Evolutionary conservation across 2,888 invertebrate genomes (phyloP), one percentile per base, ranked within the genome.

Genomic region (Nowickia ferox): DNA sequence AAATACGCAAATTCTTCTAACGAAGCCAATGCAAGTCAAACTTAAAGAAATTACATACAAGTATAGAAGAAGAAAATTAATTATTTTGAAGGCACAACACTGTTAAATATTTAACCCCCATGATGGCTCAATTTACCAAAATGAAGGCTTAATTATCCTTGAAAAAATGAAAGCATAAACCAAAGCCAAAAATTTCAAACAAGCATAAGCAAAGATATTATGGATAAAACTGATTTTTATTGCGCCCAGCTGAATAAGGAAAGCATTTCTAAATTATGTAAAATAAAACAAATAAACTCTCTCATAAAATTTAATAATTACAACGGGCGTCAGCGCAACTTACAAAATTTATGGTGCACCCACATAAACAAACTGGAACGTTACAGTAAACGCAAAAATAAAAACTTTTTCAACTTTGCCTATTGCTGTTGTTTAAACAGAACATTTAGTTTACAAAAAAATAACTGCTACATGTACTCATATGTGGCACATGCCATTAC

Each of bases 401-500:
- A 63, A 42, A 10, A 10, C 2, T 2, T 19, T 40, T 13, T 17
- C 9, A 1, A 8, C 9, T 2, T 10, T 63, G n/a, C 53, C 65
- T 13, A 13, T 46, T 30, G 13, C 53, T 59, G 44, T 59, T 11
- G 11, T 55, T 30, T 71, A 48, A 71, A 17, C 48, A 75, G 19
- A 11, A 74, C 11, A 44, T 59, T 53, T 1, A 65, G 19, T 1
- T 38, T 66, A 59, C 17, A 63, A 74, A 38, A 51, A 13, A 68
- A 38, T 59, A 57, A 11, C 55, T 9, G 53, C 71, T 69, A 74
- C 74, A 85, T 85, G 85, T 85, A 72, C 79, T 79, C 86, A 55
- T 78, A 86, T 86, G 79, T 76, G 48, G 65, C 53, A 71, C 79
- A 76, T 68, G 83, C 79, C 61, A 68, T 86, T 72, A 86, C 76